phyloP scores from a whole-genome alignment of 2,113 vertebrate genomes.

The Hyla sarda region DNA sequence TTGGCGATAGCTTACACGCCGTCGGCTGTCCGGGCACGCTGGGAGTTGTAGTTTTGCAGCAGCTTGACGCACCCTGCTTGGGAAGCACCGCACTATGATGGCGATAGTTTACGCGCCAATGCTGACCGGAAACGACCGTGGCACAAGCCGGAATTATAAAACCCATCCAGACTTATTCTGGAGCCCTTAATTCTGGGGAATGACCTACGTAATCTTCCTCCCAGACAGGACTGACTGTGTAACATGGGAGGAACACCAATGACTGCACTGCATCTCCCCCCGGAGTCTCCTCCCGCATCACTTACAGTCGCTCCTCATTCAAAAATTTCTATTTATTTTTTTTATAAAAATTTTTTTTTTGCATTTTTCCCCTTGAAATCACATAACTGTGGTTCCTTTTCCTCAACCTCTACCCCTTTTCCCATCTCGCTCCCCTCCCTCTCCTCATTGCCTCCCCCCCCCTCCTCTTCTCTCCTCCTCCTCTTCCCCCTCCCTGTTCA shows the following conservation, averaged over 20 bases:
- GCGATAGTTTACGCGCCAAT: too few species aligned
- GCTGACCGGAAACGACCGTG: too few species aligned
- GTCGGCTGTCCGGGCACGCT: too few species aligned
- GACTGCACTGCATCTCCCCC: not conserved
- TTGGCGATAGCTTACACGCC: too few species aligned
- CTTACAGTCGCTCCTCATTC: slow-evolving; percentile 1
- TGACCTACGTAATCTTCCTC: not conserved
- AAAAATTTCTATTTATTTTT: not conserved
- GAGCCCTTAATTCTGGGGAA: not conserved
- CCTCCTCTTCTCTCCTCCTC: not conserved
- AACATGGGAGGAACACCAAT: not conserved
- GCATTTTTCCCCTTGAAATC: slow-evolving; percentile 25
- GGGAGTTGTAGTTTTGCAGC: too few species aligned
- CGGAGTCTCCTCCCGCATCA: not conserved
- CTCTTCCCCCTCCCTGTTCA: slow-evolving; percentile 45
- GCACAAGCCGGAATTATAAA: not conserved
- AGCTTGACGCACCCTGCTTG: too few species aligned
- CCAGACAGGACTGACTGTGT: slow-evolving; percentile 8
- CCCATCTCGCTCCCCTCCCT: slow-evolving; percentile 37
- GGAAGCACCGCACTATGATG: too few species aligned
- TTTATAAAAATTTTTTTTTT: slow-evolving; percentile 5
- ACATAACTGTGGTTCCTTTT: slow-evolving; percentile 34
- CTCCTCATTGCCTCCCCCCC: slow-evolving; percentile 13
- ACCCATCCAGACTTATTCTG: not conserved
- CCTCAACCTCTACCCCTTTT: slow-evolving; percentile 5